A percentile compares a stretch with the other conserved stretches of the same genome.
Conservation (phyloP, 2,797 vertebrate genomes). For the Paramormyrops hopkinsi region DNA sequence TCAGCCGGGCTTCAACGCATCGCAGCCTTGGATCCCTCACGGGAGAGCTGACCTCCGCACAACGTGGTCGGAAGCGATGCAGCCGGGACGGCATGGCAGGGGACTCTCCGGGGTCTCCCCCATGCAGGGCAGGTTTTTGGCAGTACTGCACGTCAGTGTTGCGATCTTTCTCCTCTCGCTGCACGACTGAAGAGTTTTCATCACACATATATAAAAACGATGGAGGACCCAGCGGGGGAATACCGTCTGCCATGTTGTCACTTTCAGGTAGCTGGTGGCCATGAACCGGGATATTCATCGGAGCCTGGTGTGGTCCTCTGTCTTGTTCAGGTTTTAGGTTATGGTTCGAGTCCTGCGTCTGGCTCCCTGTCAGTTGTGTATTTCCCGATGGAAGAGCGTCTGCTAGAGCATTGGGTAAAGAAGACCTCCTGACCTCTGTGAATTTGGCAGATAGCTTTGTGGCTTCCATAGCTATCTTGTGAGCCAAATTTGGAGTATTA, state of each 20-base stretch:
- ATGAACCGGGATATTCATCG: conserved; percentile 70
- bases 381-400: conserved; percentile 18
- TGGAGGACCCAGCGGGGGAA: conserved; percentile 38
- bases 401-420: conserved; percentile 49
- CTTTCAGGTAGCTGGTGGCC: conserved; percentile 47
- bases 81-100: conserved; percentile 55
- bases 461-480: conserved; percentile 52
- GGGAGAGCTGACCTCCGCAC: conserved; percentile 57
- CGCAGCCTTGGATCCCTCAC: conserved; percentile 59
- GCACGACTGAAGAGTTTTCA: conserved; percentile 32
- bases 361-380: neutral
- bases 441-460: conserved; percentile 55
- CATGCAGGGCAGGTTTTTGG: neutral
- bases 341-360: conserved; percentile 28
- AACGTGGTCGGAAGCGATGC: conserved; percentile 51
- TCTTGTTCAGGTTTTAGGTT: conserved; percentile 24
- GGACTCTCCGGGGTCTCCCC: conserved; percentile 35
- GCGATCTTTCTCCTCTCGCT: conserved; percentile 27
- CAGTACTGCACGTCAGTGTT: neutral
- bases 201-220: conserved; percentile 29
- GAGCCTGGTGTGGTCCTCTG: conserved; percentile 32
- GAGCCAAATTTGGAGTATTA: conserved; percentile 55
- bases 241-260: conserved; percentile 34
- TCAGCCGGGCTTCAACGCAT: conserved; percentile 45
- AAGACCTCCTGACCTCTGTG: conserved; percentile 47